Base-by-base conservation (phyloP, 2,113 vertebrate genomes). In the Dicrurus megarhynchus region DNA sequence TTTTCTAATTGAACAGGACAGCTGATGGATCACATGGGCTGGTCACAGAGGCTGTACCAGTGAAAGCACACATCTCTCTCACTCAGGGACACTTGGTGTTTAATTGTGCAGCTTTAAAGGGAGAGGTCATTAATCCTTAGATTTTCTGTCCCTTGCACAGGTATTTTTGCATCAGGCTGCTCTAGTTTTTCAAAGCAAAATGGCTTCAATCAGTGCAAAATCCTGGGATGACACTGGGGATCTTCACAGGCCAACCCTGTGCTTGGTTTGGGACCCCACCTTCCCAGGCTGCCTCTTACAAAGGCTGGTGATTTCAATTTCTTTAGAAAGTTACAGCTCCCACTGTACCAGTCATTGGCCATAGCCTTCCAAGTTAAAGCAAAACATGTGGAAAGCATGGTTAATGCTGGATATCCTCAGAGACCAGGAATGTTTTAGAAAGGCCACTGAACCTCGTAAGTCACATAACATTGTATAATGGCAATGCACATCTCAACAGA, bases 1-100 rank as follows among this genome's bases (percentile, higher is more conserved):
- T 93, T 83, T 95, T 93, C 78, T 97, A 95, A 97, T 95, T 93
- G 93, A 96, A 89, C 37, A 84, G 79, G 95, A 97, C 89, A 95
- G 82, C 73, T 95, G 94, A 96, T 78, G 93, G 96, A 97, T 97
- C 94, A 87, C 61, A 53, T 44, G 50, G 47, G 49, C 41, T 94
- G 85, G 26, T 93, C 81, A 91, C 69, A 97, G 76, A 94, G 87
- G 67, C 65, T 89, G 49, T 35, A 59, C 56, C 56, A 91, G 59
- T 67, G 55, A 89, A 96, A 96, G 86, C 18, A 3, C 71, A 33
- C 39, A 67, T 90, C 74, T 90, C n/a, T 82, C 71, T 70, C 79
- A 77, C 35, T 57, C 80, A 88, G 74, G 44, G 37, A 79, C 85
- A 71, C 28, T 57, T 75, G 44, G 28, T 52, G 26, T 13, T 94